Conservation (phyloP, 1,140 invertebrate species). For the Physella acuta region DNA sequence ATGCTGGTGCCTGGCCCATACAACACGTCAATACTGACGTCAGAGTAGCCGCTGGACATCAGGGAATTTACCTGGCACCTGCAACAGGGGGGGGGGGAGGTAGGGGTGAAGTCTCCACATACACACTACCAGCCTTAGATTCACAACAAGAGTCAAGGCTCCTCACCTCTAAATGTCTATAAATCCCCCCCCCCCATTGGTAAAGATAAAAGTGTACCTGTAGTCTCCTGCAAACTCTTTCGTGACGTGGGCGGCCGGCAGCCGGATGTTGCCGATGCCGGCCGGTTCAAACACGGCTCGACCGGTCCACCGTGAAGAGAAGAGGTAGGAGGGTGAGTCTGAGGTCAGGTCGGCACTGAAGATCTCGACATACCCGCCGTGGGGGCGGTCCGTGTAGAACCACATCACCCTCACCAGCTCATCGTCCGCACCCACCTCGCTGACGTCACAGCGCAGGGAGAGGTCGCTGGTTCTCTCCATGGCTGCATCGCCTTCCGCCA, state of each 20-base stretch:
- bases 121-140: neutral
- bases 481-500: slow-evolving; percentile 4
- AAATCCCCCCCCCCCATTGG: neutral
- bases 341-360: slow-evolving; percentile 11
- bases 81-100: neutral
- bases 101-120: neutral
- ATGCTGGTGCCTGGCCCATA: slow-evolving; percentile 17
- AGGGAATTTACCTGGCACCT: slow-evolving; percentile 16
- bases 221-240: neutral
- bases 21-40: neutral
- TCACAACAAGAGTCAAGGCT: neutral
- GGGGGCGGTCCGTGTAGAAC: neutral
- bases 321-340: slow-evolving; percentile 3
- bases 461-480: slow-evolving; percentile 2
- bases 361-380: neutral
- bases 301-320: slow-evolving; percentile 8
- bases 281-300: neutral
- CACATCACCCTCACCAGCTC: slow-evolving; percentile 20
- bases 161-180: neutral
- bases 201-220: slow-evolving; percentile 4
- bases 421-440: neutral
- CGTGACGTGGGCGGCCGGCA: slow-evolving; percentile 3
- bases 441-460: slow-evolving; percentile 6
- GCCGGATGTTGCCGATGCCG: neutral
- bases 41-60: neutral